Percentiles rank a stretch among this genome's conserved stretches.
These are phyloP conservation scores for Saturnia pavonia DNA, from an alignment of 2,888 invertebrate species.

Conservation along the genomic window DNA sequence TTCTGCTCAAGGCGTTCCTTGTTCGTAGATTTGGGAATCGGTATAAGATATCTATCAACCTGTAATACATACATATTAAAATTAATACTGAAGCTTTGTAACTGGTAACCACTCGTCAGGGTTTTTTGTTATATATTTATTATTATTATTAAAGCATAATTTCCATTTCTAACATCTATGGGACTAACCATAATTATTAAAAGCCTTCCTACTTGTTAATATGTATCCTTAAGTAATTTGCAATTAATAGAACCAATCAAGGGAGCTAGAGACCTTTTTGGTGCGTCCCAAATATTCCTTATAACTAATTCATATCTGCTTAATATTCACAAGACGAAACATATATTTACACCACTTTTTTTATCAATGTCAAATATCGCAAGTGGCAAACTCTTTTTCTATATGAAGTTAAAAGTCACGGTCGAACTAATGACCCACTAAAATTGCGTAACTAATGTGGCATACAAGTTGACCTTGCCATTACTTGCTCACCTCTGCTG, in stretches of 20 bases:
- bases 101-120: background rate
- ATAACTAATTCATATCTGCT: background rate
- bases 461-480: conserved; percentile 3
- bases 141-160: background rate
- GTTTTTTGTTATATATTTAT: background rate
- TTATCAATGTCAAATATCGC: background rate
- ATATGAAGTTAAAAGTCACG: conserved; percentile 12
- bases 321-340: background rate
- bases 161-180: background rate
- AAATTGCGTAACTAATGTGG: conserved; percentile 6
- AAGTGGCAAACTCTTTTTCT: conserved; percentile 2
- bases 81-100: background rate
- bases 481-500: conserved; percentile 1
- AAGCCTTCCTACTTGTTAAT: background rate
- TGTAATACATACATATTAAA: conserved; percentile 40
- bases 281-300: background rate
- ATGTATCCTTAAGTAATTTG: background rate
- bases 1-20: conserved; percentile 80
- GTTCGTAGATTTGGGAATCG: conserved; percentile 85
- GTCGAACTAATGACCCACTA: conserved; percentile 4
- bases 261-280: background rate
- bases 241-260: background rate
- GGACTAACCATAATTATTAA: background rate
- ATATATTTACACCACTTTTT: no score
- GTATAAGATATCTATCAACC: conserved; percentile 81